Base-by-base conservation (phyloP, 2,113 vertebrate species). In the Hippocampus mohnikei region DNA sequence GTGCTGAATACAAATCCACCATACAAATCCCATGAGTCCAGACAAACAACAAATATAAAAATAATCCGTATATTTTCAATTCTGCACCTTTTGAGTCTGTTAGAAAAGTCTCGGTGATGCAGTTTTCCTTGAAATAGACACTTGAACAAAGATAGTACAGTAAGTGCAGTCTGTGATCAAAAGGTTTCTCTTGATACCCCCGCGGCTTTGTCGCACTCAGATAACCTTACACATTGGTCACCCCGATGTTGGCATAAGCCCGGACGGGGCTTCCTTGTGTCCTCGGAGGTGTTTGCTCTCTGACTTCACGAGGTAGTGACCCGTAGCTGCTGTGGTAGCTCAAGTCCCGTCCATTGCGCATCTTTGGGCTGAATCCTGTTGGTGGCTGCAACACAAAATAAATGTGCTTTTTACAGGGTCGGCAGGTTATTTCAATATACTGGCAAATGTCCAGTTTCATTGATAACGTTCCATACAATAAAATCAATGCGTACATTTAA, bases 351-450 rank as follows among this genome's bases (percentile, higher is more conserved):
- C 90, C 91, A 73, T 81, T 84, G 61, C 90, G 92, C 2, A 87
- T 88, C 77, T 94, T 93, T 56, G 93, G 91, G 67, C 91, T 94
- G 78, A 93, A 93, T 46, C 94, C 93, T 64, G 92, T 58, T n/a
- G 93, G 94, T 74, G 93, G 92, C 94, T 95, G 81, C 13, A 74
- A 81, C 65, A 75, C 33, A 23, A 73, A 60, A 76, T 50, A 76
- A 18, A 60, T 7, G 21, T 44, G 10, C n/a, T 20, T 8, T 63
- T 46, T 55, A 55, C 25, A 58, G 23, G 13, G 48, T 50, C 18
- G 15, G 48, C 16, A 7, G 48, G 48, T 33, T 33, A 33, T 33
- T 33, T 33, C 29, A 33, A 33, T 33, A 5, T 5, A 33, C 29
- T 33, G 29, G 29, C 29, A 33, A 33, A 33, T 33, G 29, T 33